Conservation (phyloP, 1,140 invertebrate species). For the Leptinotarsa texana region DNA sequence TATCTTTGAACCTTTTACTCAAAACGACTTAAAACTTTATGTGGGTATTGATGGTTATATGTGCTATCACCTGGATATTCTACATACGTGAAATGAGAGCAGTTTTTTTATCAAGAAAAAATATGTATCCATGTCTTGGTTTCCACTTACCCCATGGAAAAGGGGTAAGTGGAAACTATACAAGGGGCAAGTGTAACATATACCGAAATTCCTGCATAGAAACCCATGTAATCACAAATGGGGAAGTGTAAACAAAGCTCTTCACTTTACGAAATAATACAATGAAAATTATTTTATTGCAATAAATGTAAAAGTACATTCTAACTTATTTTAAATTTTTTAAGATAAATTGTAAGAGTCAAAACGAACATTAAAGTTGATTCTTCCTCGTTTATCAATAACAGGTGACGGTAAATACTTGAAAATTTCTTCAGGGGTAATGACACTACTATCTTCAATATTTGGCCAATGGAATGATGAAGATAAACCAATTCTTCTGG, state of each 20-base stretch:
- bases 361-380: slow-evolving; percentile 19
- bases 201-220: slow-evolving; percentile 17
- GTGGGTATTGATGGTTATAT: slow-evolving; percentile 17
- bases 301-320: slow-evolving; percentile 16
- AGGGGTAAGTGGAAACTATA: slow-evolving; percentile 15
- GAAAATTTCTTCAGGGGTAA: slow-evolving; percentile 21
- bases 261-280: slow-evolving; percentile 13
- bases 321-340: slow-evolving; percentile 17
- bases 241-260: slow-evolving; percentile 20
- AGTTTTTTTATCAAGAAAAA: slow-evolving; percentile 18
- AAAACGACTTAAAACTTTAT: slow-evolving; percentile 13
- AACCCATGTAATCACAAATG: slow-evolving; percentile 13
- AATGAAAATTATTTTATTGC: neutral
- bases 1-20: slow-evolving; percentile 16
- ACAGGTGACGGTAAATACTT: slow-evolving; percentile 22
- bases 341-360: slow-evolving; percentile 19
- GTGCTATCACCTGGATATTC: slow-evolving; percentile 16
- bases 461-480: slow-evolving; percentile 23
- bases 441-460: slow-evolving; percentile 17
- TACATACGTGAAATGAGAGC: slow-evolving; percentile 17
- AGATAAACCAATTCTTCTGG: slow-evolving; percentile 20
- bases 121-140: slow-evolving; percentile 16
- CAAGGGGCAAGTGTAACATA: slow-evolving; percentile 16
- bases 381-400: slow-evolving; percentile 22
- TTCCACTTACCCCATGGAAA: slow-evolving; percentile 15